Evolutionary conservation across 1,140 invertebrate species (phyloP), one percentile per base, ranked within the genome.

Genomic region (Atta colombica): DNA sequence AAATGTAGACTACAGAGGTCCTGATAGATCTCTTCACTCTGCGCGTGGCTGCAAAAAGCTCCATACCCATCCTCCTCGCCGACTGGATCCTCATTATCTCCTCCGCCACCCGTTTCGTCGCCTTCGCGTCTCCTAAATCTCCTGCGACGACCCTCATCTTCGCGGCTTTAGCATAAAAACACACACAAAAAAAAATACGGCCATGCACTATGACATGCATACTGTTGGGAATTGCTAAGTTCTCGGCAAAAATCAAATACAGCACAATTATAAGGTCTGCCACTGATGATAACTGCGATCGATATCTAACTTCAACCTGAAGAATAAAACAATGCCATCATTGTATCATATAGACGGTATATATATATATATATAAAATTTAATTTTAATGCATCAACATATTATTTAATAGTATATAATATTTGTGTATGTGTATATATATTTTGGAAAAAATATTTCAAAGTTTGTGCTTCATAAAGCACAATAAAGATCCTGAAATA

Each of bases 1-100:
- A 95, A 92, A 82, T 94, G 94, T 86, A 97, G 96, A 88, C 96
- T 96, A 96, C 97, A 98, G 91, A 98, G 96, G 96, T 98, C 97
- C 94, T 98, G 97, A 96, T 98, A 98, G 94, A 98, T 97, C 95
- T 98, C 97, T 94, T 98, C 98, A 94, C 97, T 97, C 93, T 96
- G 96, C 85, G 96, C 96, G 91, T 96, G 96, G 88, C 96, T 96
- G 96, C 96, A 97, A 94, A 96, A 97, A 94, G 96, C 96, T 87
- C 96, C 96, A 92, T 97, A 97, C 89, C 96, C 96, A 87, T 96
- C 96, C 78, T 96, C 96, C 91, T 96, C 96, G 55, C 92, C 92
- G 58, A 93, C 93, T 16, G 93, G 91, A 86, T 95, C 94, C 77
- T 94, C 94, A 65, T 91, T 92, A 63, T 91, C 89, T 31, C 92